Base-by-base conservation (phyloP, 2,113 vertebrate species). In the Sisor rabdophorus region DNA sequence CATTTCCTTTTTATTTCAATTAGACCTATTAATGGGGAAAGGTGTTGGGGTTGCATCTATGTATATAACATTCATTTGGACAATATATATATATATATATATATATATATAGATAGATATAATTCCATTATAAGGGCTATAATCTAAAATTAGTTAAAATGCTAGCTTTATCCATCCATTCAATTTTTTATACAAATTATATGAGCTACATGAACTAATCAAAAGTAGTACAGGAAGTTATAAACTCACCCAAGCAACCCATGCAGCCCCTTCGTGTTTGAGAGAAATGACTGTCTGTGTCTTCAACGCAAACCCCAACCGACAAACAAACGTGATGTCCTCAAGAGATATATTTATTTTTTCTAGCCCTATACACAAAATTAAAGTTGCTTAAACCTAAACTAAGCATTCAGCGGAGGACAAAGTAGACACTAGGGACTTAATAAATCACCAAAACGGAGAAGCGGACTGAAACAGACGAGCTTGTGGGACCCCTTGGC, bases 401-500 rank as follows among this genome's bases (percentile, higher is more conserved):
- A n/a, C 50, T 22, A 26, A 22, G 52, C 54, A 20, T 56, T 68
- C n/a, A 15, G 26, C 24, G 47, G 12, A 15, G 19, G n/a, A 24
- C 50, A 36, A 2, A 15, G 11, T 26, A 22, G 44, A 13, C 22
- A 7, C 22, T 19, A 16, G 58, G 44, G 56, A 50, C 22, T 4
- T 19, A 73, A 58, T 48, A 48, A 48, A 59, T 48, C 56, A 32
- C 40, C 16, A 12, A 30, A 73, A 73, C 11, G 24, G 16, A 69
- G 19, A 22, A 68, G 8, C 44, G 44, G 17, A 9, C 40, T 11
- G 40, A 24, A 50, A 52, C 65, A 68, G 47, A 52, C 44, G 16
- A 69, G 75, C 63, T 4, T 69, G 56, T 70, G 50, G 71, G 64
- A 78, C 73, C 78, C 53, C 36, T 50, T 53, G 30, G 52, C 54